Percentiles rank a stretch among this genome's conserved stretches.
Conservation (phyloP, 2,797 vertebrate species). For the Ptychobarbus kaznakovi region DNA sequence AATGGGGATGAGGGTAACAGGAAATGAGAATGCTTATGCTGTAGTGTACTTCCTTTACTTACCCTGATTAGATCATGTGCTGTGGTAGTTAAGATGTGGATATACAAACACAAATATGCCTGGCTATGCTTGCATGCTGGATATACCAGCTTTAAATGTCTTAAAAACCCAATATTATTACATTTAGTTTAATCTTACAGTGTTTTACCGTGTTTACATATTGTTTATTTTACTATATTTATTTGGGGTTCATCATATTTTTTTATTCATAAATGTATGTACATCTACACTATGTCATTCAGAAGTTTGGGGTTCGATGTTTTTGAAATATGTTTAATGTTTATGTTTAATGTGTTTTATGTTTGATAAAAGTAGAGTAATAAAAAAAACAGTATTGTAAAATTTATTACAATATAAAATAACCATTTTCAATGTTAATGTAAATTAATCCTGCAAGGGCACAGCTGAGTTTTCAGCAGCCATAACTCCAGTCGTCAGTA, state of each 20-base stretch:
- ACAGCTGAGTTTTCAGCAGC: neutral
- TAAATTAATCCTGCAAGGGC: neutral
- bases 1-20: conserved; percentile 22
- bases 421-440: neutral
- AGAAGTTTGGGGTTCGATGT: neutral
- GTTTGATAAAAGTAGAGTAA: neutral
- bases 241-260: neutral
- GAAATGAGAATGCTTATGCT: conserved; percentile 41
- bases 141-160: neutral
- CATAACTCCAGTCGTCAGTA: neutral
- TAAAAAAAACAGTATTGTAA: neutral
- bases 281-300: neutral
- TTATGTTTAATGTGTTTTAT: neutral
- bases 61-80: conserved; percentile 42
- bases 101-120: conserved; percentile 13
- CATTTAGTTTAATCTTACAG: neutral
- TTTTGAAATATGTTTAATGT: neutral
- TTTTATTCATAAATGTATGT: neutral
- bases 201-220: neutral
- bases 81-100: conserved; percentile 35
- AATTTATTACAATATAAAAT: neutral
- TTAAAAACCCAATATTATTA: neutral
- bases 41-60: conserved; percentile 58
- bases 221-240: neutral
- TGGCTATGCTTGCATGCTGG: conserved; percentile 34